These are phyloP conservation scores for Zalophus californianus DNA, from an alignment of 2,797 vertebrate species.

Conservation along the genomic window DNA sequence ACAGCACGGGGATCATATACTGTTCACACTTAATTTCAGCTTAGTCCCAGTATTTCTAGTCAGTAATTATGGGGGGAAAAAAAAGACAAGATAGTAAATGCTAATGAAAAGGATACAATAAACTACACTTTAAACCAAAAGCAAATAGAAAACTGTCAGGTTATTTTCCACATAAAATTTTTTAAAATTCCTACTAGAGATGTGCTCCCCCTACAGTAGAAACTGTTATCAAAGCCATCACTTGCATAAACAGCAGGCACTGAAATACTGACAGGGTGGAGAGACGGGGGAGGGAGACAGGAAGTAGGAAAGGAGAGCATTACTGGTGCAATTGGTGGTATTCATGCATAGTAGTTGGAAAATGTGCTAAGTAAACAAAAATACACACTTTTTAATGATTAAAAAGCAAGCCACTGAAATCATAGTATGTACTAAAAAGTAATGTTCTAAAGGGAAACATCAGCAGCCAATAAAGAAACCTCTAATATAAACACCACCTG, in stretches of 20 bases:
- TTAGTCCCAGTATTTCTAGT: slow-evolving; percentile 80
- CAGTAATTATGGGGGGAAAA: slow-evolving; percentile 64
- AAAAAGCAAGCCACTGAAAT: slow-evolving; percentile 83
- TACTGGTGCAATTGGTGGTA: slow-evolving; percentile 58
- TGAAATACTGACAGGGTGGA: slow-evolving; percentile 59
- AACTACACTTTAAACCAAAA: slow-evolving; percentile 82
- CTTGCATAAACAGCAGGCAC: slow-evolving; percentile 85
- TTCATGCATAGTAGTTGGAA: slow-evolving; percentile 86
- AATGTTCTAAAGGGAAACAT: slow-evolving; percentile 85
- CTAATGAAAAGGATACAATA: slow-evolving; percentile 82
- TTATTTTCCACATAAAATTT: slow-evolving; percentile 60
- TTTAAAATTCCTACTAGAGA: slow-evolving; percentile 78
- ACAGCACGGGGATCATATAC: slow-evolving; percentile 57
- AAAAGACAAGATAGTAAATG: slow-evolving; percentile 77
- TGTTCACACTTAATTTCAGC: slow-evolving; percentile 77
- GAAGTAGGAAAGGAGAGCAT: slow-evolving; percentile 62
- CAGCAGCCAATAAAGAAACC: slow-evolving; percentile 86
- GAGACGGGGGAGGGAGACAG: slow-evolving; percentile 55
- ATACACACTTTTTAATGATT: slow-evolving; percentile 77
- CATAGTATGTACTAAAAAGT: slow-evolving; percentile 79
- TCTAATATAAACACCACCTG: slow-evolving; percentile 95
- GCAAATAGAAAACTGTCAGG: slow-evolving; percentile 81
- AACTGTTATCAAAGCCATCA: slow-evolving; percentile 79
- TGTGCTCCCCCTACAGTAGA: slow-evolving; percentile 76
- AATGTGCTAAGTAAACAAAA: slow-evolving; percentile 81